Percentiles rank a stretch among this genome's conserved stretches.
Conservation (phyloP, 2,888 invertebrate species). For the Eupithecia exiguata region DNA sequence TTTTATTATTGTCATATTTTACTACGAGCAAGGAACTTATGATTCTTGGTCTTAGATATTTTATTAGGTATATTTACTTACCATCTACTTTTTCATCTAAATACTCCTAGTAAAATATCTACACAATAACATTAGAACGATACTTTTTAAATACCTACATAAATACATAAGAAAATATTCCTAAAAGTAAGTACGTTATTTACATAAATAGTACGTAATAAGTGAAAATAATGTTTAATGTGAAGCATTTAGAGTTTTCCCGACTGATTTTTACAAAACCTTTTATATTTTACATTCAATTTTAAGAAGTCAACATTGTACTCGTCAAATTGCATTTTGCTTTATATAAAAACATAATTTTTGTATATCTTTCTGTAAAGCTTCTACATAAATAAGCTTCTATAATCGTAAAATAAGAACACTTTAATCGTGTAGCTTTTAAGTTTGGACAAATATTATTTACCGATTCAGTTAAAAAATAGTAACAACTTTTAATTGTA, state of each 20-base stretch:
- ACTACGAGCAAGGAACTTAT: not conserved
- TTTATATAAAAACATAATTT: not conserved
- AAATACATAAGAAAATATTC: not conserved
- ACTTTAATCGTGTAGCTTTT: not conserved
- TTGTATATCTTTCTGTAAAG: not conserved
- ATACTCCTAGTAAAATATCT: not conserved
- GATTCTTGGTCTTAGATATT: not conserved
- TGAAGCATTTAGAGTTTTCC: slow-evolving; percentile 9
- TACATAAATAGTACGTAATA: not conserved
- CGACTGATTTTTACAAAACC: slow-evolving; percentile 8
- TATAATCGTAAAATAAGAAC: not conserved
- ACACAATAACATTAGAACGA: not conserved
- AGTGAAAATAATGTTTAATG: not conserved
- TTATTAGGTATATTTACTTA: not conserved
- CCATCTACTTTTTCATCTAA: not conserved
- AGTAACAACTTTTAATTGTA: not conserved
- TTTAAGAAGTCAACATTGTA: not conserved
- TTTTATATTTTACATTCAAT: not conserved
- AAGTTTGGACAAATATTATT: not conserved
- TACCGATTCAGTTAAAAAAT: not conserved
- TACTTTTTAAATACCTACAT: too few relatives aligned
- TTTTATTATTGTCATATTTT: not conserved
- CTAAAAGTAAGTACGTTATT: not conserved
- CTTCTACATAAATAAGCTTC: not conserved
- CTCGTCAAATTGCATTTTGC: not conserved